phyloP scores from a whole-genome alignment of 2,797 vertebrate genomes.

The Pogoniulus pusillus region DNA sequence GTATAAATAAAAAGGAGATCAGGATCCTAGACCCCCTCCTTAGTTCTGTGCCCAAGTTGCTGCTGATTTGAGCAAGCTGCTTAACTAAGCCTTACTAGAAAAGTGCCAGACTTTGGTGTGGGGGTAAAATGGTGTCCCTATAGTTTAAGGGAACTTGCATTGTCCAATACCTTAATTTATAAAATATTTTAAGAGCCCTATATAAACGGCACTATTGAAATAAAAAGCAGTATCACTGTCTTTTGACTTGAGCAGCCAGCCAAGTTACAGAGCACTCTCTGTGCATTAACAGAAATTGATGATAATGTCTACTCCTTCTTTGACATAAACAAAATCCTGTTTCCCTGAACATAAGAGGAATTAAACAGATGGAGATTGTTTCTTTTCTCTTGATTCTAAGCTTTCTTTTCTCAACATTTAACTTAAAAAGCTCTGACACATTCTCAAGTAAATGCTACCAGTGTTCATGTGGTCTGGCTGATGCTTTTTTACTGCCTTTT shows the following conservation, averaged over 20 bases:
- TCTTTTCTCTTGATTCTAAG: conserved; percentile 1
- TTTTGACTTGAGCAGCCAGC: background rate
- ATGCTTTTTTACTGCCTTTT: background rate
- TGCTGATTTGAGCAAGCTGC: background rate
- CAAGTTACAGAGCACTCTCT: background rate
- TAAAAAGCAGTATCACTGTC: background rate
- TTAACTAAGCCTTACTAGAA: background rate
- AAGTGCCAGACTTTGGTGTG: background rate
- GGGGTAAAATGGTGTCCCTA: background rate
- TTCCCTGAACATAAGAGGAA: background rate
- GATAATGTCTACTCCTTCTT: background rate
- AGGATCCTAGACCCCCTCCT: background rate
- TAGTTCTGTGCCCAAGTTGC: background rate
- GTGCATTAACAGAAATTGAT: background rate
- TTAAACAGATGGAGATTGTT: conserved; percentile 17
- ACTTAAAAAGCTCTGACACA: conserved; percentile 5
- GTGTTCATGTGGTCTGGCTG: background rate
- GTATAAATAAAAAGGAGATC: background rate
- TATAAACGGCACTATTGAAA: background rate
- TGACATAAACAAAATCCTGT: background rate
- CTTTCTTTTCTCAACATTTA: conserved; percentile 7
- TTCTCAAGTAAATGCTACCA: background rate
- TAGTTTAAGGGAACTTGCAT: background rate
- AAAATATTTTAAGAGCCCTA: background rate
- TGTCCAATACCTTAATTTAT: background rate